A percentile compares a stretch with the other conserved stretches of the same genome.
phyloP scores from a whole-genome alignment of 2,113 vertebrate genomes.

The Trichomycterus rosablanca region DNA sequence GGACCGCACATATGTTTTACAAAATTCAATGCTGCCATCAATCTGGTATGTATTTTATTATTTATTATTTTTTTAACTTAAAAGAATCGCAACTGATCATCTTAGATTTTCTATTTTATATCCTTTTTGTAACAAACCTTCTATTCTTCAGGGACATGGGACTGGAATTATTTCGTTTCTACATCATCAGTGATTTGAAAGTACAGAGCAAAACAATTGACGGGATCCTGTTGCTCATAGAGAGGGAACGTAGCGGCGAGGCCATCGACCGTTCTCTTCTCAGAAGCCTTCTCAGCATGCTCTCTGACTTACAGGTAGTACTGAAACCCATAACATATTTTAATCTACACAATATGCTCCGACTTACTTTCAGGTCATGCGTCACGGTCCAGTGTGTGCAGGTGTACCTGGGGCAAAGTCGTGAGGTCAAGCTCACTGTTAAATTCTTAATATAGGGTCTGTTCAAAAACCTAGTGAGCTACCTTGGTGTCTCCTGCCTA shows the following conservation, averaged over 20 bases:
- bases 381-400: too few relatives aligned
- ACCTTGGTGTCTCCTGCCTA: too few relatives aligned
- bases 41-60: slow-evolving; percentile 77
- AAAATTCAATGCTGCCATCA: slow-evolving; percentile 98
- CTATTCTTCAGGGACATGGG: slow-evolving; percentile 88
- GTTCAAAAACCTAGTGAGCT: too few relatives aligned
- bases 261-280: slow-evolving; percentile 92
- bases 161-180: slow-evolving; percentile 94
- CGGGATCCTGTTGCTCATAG: slow-evolving; percentile 92
- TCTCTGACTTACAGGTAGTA: slow-evolving; percentile 90
- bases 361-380: too few relatives aligned
- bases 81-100: too few relatives aligned
- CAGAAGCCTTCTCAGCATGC: slow-evolving; percentile 95
- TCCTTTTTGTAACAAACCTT: too few relatives aligned
- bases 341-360: too few relatives aligned
- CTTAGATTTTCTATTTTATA: too few relatives aligned
- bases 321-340: too few relatives aligned
- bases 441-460: too few relatives aligned
- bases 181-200: slow-evolving; percentile 96
- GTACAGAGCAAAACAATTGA: slow-evolving; percentile 98
- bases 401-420: too few relatives aligned
- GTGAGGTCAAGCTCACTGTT: too few relatives aligned
- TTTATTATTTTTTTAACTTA: slow-evolving; percentile 1
- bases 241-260: slow-evolving; percentile 91
- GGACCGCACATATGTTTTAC: slow-evolving; percentile 98